Evolutionary conservation across 2,113 vertebrate species (phyloP).

Genomic region (Syngnathoides biaculeatus): DNA sequence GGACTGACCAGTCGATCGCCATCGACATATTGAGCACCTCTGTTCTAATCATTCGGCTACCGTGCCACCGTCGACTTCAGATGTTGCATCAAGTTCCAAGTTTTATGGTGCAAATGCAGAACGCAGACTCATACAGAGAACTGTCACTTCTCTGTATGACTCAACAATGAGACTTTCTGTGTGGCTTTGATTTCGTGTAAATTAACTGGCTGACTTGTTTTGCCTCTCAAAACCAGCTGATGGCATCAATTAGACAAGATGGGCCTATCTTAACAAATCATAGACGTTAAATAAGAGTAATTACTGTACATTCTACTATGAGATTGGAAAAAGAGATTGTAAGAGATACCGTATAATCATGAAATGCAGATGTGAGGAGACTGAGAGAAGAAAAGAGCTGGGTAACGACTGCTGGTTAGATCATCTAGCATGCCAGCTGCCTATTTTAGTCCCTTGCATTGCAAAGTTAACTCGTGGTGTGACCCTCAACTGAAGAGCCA

Average conservation of each 20-base stretch:
- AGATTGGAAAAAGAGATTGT: background rate
- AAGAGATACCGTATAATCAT: background rate
- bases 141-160: background rate
- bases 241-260: conserved; percentile 12
- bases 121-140: no score
- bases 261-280: conserved; percentile 24
- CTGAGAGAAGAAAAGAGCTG: background rate
- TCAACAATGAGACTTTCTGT: background rate
- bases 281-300: conserved; percentile 23
- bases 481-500: conserved; percentile 24
- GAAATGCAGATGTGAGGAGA: conserved; percentile 2
- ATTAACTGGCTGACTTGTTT: background rate
- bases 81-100: background rate
- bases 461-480: conserved; percentile 19
- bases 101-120: no score
- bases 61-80: background rate
- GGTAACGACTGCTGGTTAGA: conserved; percentile 3
- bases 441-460: conserved; percentile 29
- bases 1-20: no score
- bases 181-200: background rate
- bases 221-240: background rate
- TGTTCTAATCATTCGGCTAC: no score
- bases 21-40: no score
- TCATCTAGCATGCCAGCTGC: background rate
- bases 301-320: conserved; percentile 12